phyloP scores from a whole-genome alignment of 2,888 invertebrate genomes.

The Leptarthrus brevirostris region DNA sequence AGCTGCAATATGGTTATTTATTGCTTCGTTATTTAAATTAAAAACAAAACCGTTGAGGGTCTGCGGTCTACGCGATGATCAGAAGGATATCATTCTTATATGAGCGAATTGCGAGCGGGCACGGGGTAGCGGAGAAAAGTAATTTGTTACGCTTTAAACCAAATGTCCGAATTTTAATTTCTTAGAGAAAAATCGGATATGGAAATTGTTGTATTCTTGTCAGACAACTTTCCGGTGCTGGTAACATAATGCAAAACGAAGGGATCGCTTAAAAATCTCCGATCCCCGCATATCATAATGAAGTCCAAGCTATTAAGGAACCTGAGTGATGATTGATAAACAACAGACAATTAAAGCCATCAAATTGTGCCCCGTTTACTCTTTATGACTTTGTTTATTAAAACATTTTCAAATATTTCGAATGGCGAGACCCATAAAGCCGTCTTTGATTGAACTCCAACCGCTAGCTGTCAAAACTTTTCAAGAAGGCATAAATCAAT shows the following conservation, averaged over 20 bases:
- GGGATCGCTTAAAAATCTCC: too few species aligned
- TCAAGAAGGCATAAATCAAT: conserved; percentile 52
- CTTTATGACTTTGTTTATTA: conserved; percentile 4
- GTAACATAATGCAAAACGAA: too few species aligned
- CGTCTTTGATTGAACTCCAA: conserved; percentile 47
- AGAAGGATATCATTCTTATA: conserved; percentile 39
- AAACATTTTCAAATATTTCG: not conserved
- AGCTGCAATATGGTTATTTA: conserved; percentile 51
- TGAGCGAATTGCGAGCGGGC: not conserved
- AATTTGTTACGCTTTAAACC: conserved; percentile 52
- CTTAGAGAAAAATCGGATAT: conserved; percentile 40
- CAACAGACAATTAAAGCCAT: not conserved
- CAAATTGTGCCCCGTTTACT: not conserved
- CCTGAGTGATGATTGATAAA: not conserved
- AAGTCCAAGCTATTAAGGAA: not conserved
- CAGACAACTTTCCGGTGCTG: not conserved
- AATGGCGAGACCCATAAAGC: conserved; percentile 7
- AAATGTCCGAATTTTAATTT: conserved; percentile 52
- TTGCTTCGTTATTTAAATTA: conserved; percentile 53
- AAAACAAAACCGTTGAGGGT: conserved; percentile 47
- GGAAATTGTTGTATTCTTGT: conserved; percentile 14
- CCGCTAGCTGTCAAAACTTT: conserved; percentile 54
- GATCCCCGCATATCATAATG: too few species aligned
- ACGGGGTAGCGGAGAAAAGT: conserved; percentile 23
- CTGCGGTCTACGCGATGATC: conserved; percentile 25